phyloP scores from a whole-genome alignment of 2,888 invertebrate species.

The Drosophila neutralis region DNA sequence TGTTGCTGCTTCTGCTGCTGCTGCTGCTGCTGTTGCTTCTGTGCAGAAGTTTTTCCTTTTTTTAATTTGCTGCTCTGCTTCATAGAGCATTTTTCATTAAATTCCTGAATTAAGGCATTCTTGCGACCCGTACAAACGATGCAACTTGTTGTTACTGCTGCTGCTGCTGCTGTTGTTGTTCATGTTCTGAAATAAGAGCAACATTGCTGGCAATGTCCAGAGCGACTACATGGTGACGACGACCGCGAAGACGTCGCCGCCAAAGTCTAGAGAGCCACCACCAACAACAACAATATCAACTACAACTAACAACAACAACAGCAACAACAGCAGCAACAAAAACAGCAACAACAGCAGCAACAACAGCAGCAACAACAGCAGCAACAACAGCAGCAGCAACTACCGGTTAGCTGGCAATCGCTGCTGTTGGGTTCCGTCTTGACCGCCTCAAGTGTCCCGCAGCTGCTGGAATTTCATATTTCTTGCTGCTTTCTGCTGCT shows the following conservation, averaged over 20 bases:
- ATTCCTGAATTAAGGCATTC: constrained; percentile 80
- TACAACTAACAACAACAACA: constrained; percentile 34
- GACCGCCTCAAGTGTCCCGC: constrained; percentile 59
- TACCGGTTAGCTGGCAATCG: constrained; percentile 62
- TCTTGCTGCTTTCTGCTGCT: constrained; percentile 38
- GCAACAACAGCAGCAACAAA: no score
- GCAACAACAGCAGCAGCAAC: constrained; percentile 50
- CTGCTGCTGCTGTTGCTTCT: constrained; percentile 47
- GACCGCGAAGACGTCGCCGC: constrained; percentile 50
- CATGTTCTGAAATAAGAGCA: constrained; percentile 77
- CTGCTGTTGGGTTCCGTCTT: constrained; percentile 48
- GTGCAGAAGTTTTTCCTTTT: constrained; percentile 64
- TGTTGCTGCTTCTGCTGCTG: constrained; percentile 11
- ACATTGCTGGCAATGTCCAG: constrained; percentile 73
- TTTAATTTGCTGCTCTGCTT: constrained; percentile 72
- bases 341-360: not conserved
- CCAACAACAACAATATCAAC: constrained; percentile 28
- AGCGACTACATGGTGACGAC: constrained; percentile 71
- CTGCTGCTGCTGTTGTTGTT: constrained; percentile 40
- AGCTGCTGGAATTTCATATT: constrained; percentile 71
- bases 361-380: constrained; percentile 31
- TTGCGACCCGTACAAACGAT: constrained; percentile 63
- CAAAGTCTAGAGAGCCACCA: constrained; percentile 62
- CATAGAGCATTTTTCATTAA: constrained; percentile 81
- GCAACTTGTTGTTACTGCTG: constrained; percentile 49